Base-by-base conservation (phyloP, 2,797 vertebrate genomes). In the Gadopsis bispinosus region DNA sequence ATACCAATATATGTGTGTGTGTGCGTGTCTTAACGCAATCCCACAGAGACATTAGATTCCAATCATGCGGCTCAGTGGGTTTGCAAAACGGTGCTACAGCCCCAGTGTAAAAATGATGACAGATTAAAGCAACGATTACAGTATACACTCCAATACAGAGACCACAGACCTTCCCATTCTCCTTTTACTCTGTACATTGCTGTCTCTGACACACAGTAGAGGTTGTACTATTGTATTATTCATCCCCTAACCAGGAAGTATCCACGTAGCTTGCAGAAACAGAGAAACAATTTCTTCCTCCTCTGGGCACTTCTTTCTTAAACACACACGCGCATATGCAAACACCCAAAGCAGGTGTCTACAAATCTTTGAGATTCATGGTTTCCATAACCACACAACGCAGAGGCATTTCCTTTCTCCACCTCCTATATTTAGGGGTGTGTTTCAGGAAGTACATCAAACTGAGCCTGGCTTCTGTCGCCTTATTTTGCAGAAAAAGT, bases 41-140 rank as follows among this genome's bases (percentile, higher is more conserved):
- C 70, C 71, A 48, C 67, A 14, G 74, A 71, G 58, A 85, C 72
- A 68, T 86, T 86, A 80, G 62, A 41, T 62, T 72, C 64, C 75
- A 82, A 83, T 90, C 77, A 86, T 80, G 69, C 68, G 43, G 85
- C 80, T 87, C 83, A 85, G 73, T 78, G 76, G 63, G 29, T 81
- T 31, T 83, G 75, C 75, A 79, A 83, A 83, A 75, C 48, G 43
- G 31, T 75, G 66, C 62, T 20, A 22, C 47, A 65, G 73, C 63
- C 64, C 45, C 59, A 53, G 50, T 56, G 75, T 89, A 79, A 61
- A 86, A 89, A 80, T 80, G 69, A 88, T 85, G 80, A 84, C 75
- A 85, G 84, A 89, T 92, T 83, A 61, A 81, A 83, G 53, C 81
- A 76, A 78, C 64, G 33, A 86, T 90, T 71, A 87, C 60, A 69